Evolutionary conservation across 2,113 vertebrate genomes (phyloP).

Genomic region (Psephotus haematonotus): DNA sequence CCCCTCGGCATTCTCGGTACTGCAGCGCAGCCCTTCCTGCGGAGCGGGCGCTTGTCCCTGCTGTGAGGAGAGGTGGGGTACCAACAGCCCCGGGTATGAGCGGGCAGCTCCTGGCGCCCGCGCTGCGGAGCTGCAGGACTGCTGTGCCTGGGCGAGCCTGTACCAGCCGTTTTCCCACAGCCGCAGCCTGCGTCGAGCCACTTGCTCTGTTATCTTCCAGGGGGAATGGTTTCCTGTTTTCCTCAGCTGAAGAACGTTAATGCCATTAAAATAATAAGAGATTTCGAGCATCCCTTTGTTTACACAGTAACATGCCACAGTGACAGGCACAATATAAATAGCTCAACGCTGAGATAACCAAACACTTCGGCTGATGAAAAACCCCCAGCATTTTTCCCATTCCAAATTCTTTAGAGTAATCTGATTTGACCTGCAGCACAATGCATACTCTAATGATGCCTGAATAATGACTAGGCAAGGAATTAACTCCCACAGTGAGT

Average conservation of each 20-base stretch:
- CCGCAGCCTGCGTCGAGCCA: neutral
- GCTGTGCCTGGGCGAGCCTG: neutral
- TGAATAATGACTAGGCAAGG: conserved; percentile 46
- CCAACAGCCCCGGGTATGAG: neutral
- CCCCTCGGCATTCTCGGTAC: rapidly evolving
- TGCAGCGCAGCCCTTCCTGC: neutral
- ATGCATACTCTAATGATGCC: conserved; percentile 45
- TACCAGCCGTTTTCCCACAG: neutral
- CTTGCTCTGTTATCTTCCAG: neutral
- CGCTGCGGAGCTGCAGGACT: rapidly evolving
- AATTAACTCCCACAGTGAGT: conserved; percentile 44
- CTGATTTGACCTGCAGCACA: conserved; percentile 59
- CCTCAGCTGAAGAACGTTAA: neutral
- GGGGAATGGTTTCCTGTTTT: neutral
- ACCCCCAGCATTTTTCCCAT: conserved; percentile 46
- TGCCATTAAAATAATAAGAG: conserved; percentile 49
- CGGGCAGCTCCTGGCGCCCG: rapidly evolving
- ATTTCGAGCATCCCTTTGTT: conserved; percentile 32
- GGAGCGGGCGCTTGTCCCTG: neutral
- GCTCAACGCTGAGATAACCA: conserved; percentile 42
- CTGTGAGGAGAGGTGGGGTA: rapidly evolving
- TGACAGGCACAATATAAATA: conserved; percentile 48
- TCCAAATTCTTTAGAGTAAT: conserved; percentile 59
- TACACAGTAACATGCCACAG: conserved; percentile 24
- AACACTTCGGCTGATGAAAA: conserved; percentile 14